These are phyloP conservation scores for Enoplosus armatus DNA, from an alignment of 2,797 vertebrate species.

Conservation along the genomic window DNA sequence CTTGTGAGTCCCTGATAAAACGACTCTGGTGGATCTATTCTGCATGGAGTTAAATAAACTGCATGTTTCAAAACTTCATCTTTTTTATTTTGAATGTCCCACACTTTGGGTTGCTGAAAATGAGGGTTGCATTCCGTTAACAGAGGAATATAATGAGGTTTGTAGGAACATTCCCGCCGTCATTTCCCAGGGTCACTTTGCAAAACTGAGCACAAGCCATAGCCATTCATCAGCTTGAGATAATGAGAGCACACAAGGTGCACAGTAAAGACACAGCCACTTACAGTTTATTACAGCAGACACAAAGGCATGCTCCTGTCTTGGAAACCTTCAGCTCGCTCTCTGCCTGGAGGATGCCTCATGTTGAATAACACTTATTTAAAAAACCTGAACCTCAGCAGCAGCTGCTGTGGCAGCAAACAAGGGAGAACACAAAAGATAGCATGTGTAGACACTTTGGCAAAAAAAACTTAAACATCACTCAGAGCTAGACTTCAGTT, in stretches of 20 bases:
- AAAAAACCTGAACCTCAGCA: constrained; percentile 40
- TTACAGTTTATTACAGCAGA: constrained; percentile 78
- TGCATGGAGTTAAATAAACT: constrained; percentile 71
- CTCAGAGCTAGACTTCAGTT: constrained; percentile 24
- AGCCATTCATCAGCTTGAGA: constrained; percentile 84
- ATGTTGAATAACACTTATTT: constrained; percentile 68
- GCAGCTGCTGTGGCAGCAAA: constrained; percentile 29
- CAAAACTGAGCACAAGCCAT: constrained; percentile 72
- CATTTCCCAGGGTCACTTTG: constrained; percentile 86
- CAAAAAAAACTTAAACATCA: constrained; percentile 26
- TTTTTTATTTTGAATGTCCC: constrained; percentile 35
- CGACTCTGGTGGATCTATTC: constrained; percentile 29
- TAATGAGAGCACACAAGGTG: constrained; percentile 84
- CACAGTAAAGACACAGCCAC: constrained; percentile 74
- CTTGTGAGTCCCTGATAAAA: constrained; percentile 46
- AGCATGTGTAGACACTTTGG: constrained; percentile 37
- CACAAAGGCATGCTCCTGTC: constrained; percentile 66
- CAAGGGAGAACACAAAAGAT: constrained; percentile 43
- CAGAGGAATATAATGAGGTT: constrained; percentile 56
- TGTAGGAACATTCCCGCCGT: constrained; percentile 65
- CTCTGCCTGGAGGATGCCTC: constrained; percentile 53
- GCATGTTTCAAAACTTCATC: constrained; percentile 71
- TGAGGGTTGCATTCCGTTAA: constrained; percentile 49
- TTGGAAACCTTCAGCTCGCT: constrained; percentile 62
- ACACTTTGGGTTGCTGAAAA: constrained; percentile 50